Base-by-base conservation (phyloP, 2,797 vertebrate genomes). In the Diplodus sargus region DNA sequence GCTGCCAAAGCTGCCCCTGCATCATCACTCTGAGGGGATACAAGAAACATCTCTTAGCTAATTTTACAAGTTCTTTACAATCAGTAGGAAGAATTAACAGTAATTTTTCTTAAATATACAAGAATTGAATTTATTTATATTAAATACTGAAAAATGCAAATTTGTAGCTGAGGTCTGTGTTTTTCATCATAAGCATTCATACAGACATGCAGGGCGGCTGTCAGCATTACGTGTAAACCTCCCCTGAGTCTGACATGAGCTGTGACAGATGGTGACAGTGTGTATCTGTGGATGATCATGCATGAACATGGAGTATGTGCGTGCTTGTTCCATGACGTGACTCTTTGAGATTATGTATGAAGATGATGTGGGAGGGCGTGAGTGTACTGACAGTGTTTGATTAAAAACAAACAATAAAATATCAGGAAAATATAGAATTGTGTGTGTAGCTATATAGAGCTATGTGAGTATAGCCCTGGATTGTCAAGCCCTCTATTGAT, bases 11-110 rank as follows among this genome's bases (percentile, higher is more conserved):
- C 92, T 5, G 88, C 87, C 34, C 84, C 92, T 56, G 89, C 78
- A 74, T 99, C 98, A 17, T 99, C 98, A 90, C 91, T 92, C 98
- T 99, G 91, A 58, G 60, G 13, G 43, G 25, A 57, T 1, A 49
- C 3, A 30, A 52, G 25, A 1, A 56, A 61, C 42, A 68, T 2
- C 28, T 18, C 14, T 17, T 42, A 49, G 39, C 4, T 0, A 28
- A 59, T 34, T 3, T 6, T 6, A 47, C 1, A 0, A 0, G 20
- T 47, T 49, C 14, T 58, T 23, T n/a, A 30, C 6, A 43, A 18
- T 18, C 18, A 48, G 13, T 28, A 2, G 5, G 34, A 66, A 18
- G 48, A 2, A 28, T 22, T 45, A 2, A 25, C 13, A 3, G 5
- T 15, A 7, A 18, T 28, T 16, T 28, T 16, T 42, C 1, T n/a